Percentiles rank a stretch among this genome's conserved stretches.
Evolutionary conservation across 2,888 invertebrate genomes (phyloP).

Genomic region (Platycnemis pennipes): DNA sequence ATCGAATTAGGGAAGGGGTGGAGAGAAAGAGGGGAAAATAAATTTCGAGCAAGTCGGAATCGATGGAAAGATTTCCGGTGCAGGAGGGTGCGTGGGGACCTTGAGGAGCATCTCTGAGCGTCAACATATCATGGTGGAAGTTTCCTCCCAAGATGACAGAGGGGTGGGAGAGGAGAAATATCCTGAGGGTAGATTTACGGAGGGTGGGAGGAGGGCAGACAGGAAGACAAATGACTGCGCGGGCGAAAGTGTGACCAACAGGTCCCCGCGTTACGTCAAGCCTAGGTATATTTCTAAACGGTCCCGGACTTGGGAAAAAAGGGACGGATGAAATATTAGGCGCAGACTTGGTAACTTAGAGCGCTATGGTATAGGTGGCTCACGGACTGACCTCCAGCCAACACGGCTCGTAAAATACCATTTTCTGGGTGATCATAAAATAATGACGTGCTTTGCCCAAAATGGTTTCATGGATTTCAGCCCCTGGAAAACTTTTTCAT

Average conservation of each 20-base stretch:
- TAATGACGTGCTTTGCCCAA: too few relatives aligned
- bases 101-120: background rate
- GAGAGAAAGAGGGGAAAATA: background rate
- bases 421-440: too few relatives aligned
- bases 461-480: too few relatives aligned
- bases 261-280: background rate
- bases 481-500: too few relatives aligned
- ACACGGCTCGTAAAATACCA: too few relatives aligned
- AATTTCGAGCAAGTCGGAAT: background rate
- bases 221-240: background rate
- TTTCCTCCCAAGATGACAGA: background rate
- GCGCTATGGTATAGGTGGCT: background rate
- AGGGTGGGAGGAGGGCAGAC: background rate
- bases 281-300: background rate
- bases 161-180: background rate
- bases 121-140: background rate
- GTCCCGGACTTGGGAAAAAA: background rate
- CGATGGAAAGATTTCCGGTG: background rate
- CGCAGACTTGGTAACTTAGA: background rate
- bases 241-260: background rate
- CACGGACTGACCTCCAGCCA: background rate
- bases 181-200: background rate
- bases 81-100: background rate
- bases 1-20: too few relatives aligned
- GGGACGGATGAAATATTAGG: background rate